These are phyloP conservation scores for Aleadryas rufinucha DNA, from an alignment of 2,113 vertebrate genomes.

Conservation along the genomic window DNA sequence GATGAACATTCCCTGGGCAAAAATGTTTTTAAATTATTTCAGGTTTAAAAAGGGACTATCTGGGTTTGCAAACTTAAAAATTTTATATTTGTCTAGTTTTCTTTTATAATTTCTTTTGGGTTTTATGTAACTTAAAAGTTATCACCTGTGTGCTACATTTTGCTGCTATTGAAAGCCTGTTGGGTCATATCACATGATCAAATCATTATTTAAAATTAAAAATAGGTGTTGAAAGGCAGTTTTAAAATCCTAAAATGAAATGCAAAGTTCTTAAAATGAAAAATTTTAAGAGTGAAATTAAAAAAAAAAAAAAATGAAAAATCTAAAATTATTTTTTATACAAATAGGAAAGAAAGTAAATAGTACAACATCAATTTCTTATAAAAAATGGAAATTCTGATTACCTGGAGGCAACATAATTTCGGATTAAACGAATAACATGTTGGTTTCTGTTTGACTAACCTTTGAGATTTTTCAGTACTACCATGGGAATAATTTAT, in stretches of 20 bases:
- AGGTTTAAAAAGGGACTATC: background rate
- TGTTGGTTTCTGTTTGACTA: background rate
- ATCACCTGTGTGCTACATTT: background rate
- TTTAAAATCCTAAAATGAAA: background rate
- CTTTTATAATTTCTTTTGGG: fast-evolving
- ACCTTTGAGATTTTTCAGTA: conserved; percentile 18
- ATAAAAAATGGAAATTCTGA: background rate
- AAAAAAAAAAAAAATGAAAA: background rate
- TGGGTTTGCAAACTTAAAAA: background rate
- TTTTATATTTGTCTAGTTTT: background rate
- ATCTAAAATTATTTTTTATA: background rate
- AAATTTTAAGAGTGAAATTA: background rate
- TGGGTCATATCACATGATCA: background rate
- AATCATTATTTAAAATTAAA: background rate
- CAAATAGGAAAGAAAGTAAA: background rate
- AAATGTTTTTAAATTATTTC: background rate
- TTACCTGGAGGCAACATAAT: background rate
- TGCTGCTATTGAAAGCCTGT: background rate
- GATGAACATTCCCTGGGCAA: background rate
- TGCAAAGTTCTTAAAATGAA: background rate
- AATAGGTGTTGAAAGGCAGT: background rate
- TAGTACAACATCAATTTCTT: background rate
- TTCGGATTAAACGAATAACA: background rate
- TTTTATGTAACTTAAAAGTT: background rate
- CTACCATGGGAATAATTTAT: background rate